Percentiles rank a stretch among this genome's conserved stretches.
These are phyloP conservation scores for Anthophora plumipes DNA, from an alignment of 2,888 invertebrate genomes.

Conservation along the genomic window DNA sequence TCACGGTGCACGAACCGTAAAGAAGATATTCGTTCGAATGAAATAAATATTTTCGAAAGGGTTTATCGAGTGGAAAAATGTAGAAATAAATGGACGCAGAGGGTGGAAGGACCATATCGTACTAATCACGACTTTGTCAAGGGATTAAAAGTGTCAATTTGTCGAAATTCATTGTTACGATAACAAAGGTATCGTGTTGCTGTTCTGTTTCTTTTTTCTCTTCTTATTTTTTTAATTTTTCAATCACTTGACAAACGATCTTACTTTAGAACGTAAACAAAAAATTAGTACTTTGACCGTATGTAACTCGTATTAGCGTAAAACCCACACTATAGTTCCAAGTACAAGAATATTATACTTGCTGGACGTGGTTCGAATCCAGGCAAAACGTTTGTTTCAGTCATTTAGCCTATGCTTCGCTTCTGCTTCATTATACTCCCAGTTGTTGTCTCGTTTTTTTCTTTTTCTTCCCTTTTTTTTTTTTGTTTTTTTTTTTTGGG, in stretches of 20 bases:
- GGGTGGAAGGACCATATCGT: conserved; percentile 26
- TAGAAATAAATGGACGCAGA: conserved; percentile 21
- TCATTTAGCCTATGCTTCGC: conserved; percentile 61
- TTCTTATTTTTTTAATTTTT: no score
- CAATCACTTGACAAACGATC: conserved; percentile 39
- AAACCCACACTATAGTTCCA: conserved; percentile 26
- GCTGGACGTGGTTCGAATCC: conserved; percentile 27
- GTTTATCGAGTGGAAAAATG: background rate
- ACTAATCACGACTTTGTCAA: conserved; percentile 22
- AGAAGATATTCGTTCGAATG: background rate
- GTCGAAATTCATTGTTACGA: background rate
- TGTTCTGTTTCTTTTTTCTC: no score
- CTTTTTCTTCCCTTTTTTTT: background rate
- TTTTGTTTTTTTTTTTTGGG: background rate
- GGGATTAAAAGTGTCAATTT: conserved; percentile 27
- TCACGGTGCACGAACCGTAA: background rate
- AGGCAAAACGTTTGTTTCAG: conserved; percentile 46
- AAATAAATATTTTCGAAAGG: background rate
- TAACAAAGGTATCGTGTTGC: no score
- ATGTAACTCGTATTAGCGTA: conserved; percentile 27
- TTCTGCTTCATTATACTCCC: conserved; percentile 57
- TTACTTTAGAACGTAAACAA: conserved; percentile 23
- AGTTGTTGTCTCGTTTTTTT: conserved; percentile 22
- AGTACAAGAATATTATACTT: conserved; percentile 30
- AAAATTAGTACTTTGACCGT: conserved; percentile 35